phyloP scores from a whole-genome alignment of 2,113 vertebrate genomes.

The Turnix velox region DNA sequence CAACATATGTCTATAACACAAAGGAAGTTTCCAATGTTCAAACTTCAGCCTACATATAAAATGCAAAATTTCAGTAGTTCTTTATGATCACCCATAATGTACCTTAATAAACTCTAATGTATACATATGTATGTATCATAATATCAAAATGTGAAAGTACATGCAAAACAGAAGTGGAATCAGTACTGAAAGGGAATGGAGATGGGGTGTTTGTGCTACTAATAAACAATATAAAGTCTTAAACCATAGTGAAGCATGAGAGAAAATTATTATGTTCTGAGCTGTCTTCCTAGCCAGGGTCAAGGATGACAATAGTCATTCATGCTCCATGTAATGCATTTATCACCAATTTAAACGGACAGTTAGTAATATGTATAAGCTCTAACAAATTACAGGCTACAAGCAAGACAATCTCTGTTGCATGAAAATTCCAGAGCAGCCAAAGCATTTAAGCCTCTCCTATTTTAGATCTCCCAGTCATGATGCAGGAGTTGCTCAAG shows the following conservation, averaged over 20 bases:
- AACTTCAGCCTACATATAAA: neutral
- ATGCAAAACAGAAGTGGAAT: neutral
- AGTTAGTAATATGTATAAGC: neutral
- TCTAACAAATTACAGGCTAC: neutral
- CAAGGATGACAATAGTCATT: neutral
- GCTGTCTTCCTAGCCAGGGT: neutral
- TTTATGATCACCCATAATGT: neutral
- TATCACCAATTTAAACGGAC: neutral
- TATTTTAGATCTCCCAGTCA: neutral
- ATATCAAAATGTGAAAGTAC: neutral
- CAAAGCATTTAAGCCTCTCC: neutral
- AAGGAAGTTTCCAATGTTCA: neutral
- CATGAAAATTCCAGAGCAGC: neutral
- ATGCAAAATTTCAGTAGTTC: neutral
- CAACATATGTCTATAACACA: neutral
- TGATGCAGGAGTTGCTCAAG: neutral
- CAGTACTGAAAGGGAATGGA: neutral
- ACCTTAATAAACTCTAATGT: neutral
- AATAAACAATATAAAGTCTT: neutral
- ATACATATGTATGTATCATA: neutral
- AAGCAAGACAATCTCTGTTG: neutral
- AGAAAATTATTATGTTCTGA: neutral
- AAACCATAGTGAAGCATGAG: fast-evolving
- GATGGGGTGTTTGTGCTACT: fast-evolving
- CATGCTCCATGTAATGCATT: neutral